Base-by-base conservation (phyloP, 2,888 invertebrate species). In the Clivina fossor region DNA sequence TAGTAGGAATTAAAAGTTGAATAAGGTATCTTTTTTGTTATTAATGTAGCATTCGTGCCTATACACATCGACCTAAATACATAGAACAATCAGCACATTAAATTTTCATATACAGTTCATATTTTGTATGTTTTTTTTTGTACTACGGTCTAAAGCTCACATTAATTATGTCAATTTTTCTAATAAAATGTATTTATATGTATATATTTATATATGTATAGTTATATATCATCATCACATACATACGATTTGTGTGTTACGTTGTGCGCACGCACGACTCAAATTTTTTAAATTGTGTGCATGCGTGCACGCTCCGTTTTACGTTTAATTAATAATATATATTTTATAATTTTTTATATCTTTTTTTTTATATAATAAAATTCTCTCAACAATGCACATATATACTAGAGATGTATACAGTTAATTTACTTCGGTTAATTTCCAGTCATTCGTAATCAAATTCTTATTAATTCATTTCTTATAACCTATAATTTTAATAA, bases 41-140 rank as follows among this genome's bases (percentile, higher is more conserved):
- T 46, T 55, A 13, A 55, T 47, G 47, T 55, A 55, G 55, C 55
- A 55, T 55, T 55, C 55, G 55, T 55, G 47, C 55, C 55, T 55
- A 55, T 40, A 55, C 51, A 43, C 55, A 55, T 38, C 47, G 55
- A 55, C 55, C 55, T 55, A 55, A 47, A 55, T 46, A 55, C 55
- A 55, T 55, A 47, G 46, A 55, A 55, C 55, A 55, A n/a, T 55
- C 55, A 55, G 55, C 55, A 55, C 55, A 55, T 55, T 40, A 55
- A n/a, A 55, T 55, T 53, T 55, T 55, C 55, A 55, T 55, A 55
- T 55, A 55, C 55, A 55, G 55, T 55, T 55, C 55, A 55, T 43
- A n/a, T 40, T 54, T 54, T 51, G 40, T 50, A 37, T 51, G 20
- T 49, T 13, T 38, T 16, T 4, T 38, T 49, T 51, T 51, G 55